These are phyloP conservation scores for Zelostemma sp. DNA, from an alignment of 1,140 invertebrate genomes.

Conservation along the genomic window DNA sequence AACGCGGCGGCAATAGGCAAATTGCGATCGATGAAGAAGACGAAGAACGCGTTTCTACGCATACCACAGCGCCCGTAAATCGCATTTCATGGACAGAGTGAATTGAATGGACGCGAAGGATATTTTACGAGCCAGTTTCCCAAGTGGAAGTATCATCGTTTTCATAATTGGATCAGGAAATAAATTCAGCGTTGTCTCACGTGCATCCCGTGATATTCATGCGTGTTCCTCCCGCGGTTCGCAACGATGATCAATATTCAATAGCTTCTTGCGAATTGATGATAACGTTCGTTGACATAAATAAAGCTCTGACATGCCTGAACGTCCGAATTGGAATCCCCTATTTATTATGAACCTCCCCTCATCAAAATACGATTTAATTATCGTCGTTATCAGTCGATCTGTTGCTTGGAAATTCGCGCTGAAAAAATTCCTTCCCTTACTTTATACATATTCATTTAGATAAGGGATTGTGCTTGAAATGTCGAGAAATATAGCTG, in stretches of 20 bases:
- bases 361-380: too few relatives aligned
- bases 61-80: conserved; percentile 26
- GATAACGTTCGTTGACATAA: conserved; percentile 22
- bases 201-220: conserved; percentile 30
- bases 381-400: too few relatives aligned
- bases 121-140: conserved; percentile 29
- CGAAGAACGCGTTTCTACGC: conserved; percentile 19
- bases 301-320: conserved; percentile 9
- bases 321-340: too few relatives aligned
- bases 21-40: conserved; percentile 23
- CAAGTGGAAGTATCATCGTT: not conserved
- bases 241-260: conserved; percentile 38
- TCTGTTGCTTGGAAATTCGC: too few relatives aligned
- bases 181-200: conserved; percentile 14
- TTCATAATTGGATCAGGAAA: conserved; percentile 23
- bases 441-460: too few relatives aligned
- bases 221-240: too few relatives aligned
- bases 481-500: too few relatives aligned
- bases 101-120: conserved; percentile 48
- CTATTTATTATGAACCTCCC: too few relatives aligned
- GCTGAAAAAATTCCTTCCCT: too few relatives aligned
- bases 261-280: conserved; percentile 22
- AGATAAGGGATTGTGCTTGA: too few relatives aligned
- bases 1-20: conserved; percentile 29
- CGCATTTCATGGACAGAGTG: conserved; percentile 22